Percentiles rank a stretch among this genome's conserved stretches.
Evolutionary conservation across 2,113 vertebrate genomes (phyloP).

Genomic region (Sciurus niger): DNA sequence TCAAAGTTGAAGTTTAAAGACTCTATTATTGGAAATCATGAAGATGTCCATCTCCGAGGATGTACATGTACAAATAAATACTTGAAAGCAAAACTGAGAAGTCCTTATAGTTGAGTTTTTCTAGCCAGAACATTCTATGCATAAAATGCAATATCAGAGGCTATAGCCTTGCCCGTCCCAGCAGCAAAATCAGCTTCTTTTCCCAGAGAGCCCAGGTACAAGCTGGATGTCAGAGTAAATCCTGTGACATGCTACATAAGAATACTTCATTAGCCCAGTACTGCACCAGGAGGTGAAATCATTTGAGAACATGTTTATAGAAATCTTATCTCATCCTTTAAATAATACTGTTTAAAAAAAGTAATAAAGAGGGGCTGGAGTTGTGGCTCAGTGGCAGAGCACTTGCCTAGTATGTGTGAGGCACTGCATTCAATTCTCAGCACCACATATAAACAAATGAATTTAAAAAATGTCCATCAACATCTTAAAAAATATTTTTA

Average conservation of each 20-base stretch:
- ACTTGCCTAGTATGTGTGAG: too few relatives aligned
- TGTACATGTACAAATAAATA: conserved; percentile 15
- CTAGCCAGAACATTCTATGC: background rate
- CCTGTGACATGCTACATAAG: background rate
- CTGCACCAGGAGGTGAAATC: background rate
- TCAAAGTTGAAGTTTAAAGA: conserved; percentile 8
- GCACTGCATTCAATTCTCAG: too few relatives aligned
- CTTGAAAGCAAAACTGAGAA: background rate
- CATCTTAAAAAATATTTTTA: too few relatives aligned
- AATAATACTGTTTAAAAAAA: background rate
- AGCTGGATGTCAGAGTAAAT: background rate
- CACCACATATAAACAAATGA: too few relatives aligned
- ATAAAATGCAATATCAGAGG: background rate
- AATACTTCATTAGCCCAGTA: background rate
- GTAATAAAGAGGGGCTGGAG: too few relatives aligned
- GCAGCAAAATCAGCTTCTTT: background rate
- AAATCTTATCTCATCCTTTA: conserved; percentile 47
- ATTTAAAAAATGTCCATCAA: too few relatives aligned
- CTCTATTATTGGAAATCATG: background rate
- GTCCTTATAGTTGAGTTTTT: background rate
- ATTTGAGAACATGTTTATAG: background rate
- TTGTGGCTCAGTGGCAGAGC: too few relatives aligned
- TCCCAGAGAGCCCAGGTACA: background rate
- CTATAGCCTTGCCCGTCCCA: background rate
- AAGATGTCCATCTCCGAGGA: background rate